Conservation (phyloP, 1,140 invertebrate species). For the Homarus americanus region DNA sequence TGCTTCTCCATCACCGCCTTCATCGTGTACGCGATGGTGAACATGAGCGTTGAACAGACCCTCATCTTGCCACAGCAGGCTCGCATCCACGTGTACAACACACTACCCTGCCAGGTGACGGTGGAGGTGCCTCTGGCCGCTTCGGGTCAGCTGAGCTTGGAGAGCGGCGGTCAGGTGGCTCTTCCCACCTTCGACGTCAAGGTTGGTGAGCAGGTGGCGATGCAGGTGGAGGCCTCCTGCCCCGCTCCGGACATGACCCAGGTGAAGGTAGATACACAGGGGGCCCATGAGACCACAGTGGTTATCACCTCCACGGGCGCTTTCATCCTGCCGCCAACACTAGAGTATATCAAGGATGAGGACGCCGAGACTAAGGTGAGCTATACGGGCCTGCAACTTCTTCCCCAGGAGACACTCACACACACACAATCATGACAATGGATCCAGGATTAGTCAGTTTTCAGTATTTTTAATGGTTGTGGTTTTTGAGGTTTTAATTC, state of each 20-base stretch:
- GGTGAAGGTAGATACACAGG: constrained; percentile 25
- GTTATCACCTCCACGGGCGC: constrained; percentile 30
- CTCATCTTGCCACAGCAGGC: constrained; percentile 19
- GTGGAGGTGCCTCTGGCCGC: background rate
- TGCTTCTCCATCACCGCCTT: constrained; percentile 90
- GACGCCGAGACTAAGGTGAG: constrained; percentile 73
- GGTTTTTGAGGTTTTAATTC: no score
- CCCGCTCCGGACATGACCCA: background rate
- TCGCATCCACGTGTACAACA: constrained; percentile 52
- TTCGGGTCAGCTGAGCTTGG: background rate
- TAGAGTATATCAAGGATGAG: constrained; percentile 71
- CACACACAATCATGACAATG: background rate
- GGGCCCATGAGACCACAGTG: constrained; percentile 53
- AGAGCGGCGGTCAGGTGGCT: background rate
- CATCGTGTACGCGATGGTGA: constrained; percentile 89
- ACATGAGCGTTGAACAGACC: constrained; percentile 78
- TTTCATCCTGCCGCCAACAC: constrained; percentile 35
- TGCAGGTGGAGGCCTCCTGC: background rate
- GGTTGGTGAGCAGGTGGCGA: background rate
- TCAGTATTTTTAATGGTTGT: background rate
- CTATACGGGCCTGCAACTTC: background rate
- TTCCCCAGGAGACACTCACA: no score
- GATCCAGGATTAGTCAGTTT: background rate
- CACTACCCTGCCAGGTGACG: constrained; percentile 24
- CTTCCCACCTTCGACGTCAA: background rate